phyloP scores from a whole-genome alignment of 1,140 invertebrate genomes.

The Eulimnadia texana region DNA sequence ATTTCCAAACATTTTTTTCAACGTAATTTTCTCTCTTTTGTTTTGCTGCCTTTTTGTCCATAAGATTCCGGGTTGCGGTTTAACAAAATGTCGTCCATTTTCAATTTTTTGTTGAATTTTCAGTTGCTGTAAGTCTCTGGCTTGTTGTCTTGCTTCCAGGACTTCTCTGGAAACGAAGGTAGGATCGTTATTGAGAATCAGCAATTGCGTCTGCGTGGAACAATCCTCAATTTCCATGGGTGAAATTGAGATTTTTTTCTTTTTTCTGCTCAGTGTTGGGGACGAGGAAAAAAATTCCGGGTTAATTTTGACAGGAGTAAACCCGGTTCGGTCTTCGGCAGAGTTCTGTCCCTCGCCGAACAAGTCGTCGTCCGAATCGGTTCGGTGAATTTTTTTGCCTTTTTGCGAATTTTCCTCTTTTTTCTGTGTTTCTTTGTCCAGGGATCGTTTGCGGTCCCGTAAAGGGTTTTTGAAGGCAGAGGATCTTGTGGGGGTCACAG shows the following conservation, averaged over 20 bases:
- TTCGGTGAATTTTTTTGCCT: neutral
- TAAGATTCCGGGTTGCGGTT: neutral
- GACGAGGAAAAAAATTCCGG: neutral
- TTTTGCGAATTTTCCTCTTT: neutral
- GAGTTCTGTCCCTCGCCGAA: too few relatives aligned
- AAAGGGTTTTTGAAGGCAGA: too few relatives aligned
- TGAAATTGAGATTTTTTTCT: neutral
- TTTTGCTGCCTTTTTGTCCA: too few relatives aligned
- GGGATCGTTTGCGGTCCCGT: neutral
- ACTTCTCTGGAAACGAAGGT: slow-evolving; percentile 1
- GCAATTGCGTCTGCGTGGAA: neutral
- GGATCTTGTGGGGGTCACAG: too few relatives aligned
- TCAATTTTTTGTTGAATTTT: slow-evolving; percentile 8
- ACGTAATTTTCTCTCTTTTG: neutral
- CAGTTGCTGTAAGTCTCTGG: slow-evolving; percentile 18
- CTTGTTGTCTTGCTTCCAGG: slow-evolving; percentile 6
- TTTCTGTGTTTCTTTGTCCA: neutral
- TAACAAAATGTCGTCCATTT: neutral
- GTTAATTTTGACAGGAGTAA: neutral
- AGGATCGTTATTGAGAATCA: neutral
- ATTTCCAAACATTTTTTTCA: slow-evolving; percentile 20
- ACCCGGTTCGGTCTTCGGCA: too few relatives aligned
- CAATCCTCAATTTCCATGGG: neutral
- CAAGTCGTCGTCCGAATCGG: neutral
- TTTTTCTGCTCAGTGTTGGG: neutral